These are phyloP conservation scores for Stegophylla sp. DNA, from an alignment of 2,888 invertebrate species.

Conservation along the genomic window DNA sequence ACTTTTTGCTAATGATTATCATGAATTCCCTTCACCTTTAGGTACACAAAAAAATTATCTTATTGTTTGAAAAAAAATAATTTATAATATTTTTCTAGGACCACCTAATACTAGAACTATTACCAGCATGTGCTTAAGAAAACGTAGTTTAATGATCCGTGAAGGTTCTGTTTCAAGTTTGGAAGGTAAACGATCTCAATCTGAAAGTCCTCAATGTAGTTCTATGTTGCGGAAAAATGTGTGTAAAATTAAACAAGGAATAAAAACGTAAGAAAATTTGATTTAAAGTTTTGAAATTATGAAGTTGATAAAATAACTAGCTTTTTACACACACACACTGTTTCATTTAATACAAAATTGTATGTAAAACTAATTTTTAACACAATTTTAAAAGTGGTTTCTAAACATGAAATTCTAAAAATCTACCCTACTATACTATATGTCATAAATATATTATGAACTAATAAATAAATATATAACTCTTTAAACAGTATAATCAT, in stretches of 20 bases:
- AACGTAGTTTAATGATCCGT: conserved; percentile 57
- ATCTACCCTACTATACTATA: no score
- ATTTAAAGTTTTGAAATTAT: no score
- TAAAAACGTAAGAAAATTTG: conserved; percentile 72
- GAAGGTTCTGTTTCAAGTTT: conserved; percentile 56
- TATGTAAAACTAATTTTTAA: no score
- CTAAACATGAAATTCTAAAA: no score
- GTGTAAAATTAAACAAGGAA: conserved; percentile 85
- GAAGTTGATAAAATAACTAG: no score
- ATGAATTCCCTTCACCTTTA: conserved; percentile 69
- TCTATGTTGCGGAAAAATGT: conserved; percentile 82
- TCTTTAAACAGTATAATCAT: no score
- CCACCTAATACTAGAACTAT: conserved; percentile 47
- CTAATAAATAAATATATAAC: no score
- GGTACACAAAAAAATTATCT: not conserved
- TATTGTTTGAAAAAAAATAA: no score
- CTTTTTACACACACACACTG: no score
- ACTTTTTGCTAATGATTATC: conserved; percentile 84
- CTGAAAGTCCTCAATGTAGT: conserved; percentile 53
- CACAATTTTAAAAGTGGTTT: no score
- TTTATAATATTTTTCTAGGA: conserved; percentile 16
- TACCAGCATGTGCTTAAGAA: conserved; percentile 53
- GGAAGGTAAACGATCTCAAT: conserved; percentile 48
- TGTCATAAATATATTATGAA: no score
- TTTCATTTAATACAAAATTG: no score